phyloP scores from a whole-genome alignment of 2,888 invertebrate genomes.

The Microplitis deprimator region DNA sequence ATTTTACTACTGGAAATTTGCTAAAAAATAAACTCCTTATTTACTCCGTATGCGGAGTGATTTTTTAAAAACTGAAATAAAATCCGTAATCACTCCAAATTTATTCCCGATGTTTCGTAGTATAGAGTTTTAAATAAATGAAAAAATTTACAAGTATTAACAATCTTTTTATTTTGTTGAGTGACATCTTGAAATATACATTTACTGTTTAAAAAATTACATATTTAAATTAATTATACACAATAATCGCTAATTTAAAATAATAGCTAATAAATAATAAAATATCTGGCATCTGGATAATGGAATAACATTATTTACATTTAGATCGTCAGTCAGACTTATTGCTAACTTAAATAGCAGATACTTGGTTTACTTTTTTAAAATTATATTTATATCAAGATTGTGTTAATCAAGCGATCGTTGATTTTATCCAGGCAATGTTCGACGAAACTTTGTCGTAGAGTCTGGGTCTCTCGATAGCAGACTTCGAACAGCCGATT shows the following conservation, averaged over 20 bases:
- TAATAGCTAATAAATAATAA: constrained; percentile 25
- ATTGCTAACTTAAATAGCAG: background rate
- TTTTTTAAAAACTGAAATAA: too few species aligned
- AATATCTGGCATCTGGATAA: constrained; percentile 23
- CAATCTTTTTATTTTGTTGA: too few species aligned
- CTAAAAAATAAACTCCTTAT: too few species aligned
- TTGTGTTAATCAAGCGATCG: constrained; percentile 73
- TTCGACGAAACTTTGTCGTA: constrained; percentile 88
- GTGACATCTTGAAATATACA: background rate
- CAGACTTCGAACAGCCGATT: constrained; percentile 86
- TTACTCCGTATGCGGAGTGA: too few species aligned
- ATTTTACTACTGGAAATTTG: too few species aligned
- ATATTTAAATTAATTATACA: background rate
- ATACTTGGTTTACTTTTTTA: background rate
- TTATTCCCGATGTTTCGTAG: too few species aligned
- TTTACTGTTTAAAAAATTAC: background rate
- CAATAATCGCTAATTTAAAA: background rate
- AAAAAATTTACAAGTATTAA: too few species aligned
- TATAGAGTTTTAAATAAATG: too few species aligned
- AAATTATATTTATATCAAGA: background rate
- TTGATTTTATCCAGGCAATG: constrained; percentile 88
- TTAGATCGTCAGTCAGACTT: background rate
- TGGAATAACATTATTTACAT: constrained; percentile 27
- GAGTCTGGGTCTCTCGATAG: constrained; percentile 84
- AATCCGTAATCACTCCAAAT: too few species aligned